Percentiles rank a stretch among this genome's conserved stretches.
phyloP scores from a whole-genome alignment of 2,113 vertebrate species.

The Crotalus viridis region DNA sequence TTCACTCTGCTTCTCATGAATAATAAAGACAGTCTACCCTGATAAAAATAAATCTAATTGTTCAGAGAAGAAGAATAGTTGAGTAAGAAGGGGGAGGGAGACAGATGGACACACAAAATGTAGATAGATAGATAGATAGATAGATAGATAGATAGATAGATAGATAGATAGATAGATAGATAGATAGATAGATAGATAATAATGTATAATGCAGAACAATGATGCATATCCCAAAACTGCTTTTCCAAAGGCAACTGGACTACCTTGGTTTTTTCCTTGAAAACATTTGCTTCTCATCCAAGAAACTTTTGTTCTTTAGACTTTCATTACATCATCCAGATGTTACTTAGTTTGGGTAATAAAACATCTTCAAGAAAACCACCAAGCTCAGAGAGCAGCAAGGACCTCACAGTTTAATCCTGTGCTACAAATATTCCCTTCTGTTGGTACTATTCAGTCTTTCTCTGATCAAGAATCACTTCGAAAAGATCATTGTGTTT shows the following conservation, averaged over 20 bases:
- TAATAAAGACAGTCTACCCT: not conserved
- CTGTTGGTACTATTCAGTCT: not conserved
- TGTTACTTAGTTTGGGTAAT: not conserved
- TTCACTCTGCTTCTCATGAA: conserved; percentile 29
- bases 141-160: not conserved
- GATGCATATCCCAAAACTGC: not conserved
- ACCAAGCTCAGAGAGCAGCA: not conserved
- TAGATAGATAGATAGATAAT: not conserved
- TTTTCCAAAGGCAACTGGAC: not conserved
- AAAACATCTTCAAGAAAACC: not conserved
- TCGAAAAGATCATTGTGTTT: not conserved
- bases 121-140: not conserved
- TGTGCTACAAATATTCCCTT: not conserved
- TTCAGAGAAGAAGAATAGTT: conserved; percentile 8
- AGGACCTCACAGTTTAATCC: not conserved
- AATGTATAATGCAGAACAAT: not conserved
- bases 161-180: not conserved
- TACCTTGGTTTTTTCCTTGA: not conserved
- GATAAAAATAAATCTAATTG: conserved; percentile 26
- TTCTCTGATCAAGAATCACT: not conserved
- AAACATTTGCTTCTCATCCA: not conserved
- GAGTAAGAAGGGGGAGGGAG: not conserved
- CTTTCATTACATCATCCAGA: not conserved
- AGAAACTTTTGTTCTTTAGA: not conserved
- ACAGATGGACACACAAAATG: not conserved